phyloP scores from a whole-genome alignment of 1,140 invertebrate genomes.

The Telenomus remus region DNA sequence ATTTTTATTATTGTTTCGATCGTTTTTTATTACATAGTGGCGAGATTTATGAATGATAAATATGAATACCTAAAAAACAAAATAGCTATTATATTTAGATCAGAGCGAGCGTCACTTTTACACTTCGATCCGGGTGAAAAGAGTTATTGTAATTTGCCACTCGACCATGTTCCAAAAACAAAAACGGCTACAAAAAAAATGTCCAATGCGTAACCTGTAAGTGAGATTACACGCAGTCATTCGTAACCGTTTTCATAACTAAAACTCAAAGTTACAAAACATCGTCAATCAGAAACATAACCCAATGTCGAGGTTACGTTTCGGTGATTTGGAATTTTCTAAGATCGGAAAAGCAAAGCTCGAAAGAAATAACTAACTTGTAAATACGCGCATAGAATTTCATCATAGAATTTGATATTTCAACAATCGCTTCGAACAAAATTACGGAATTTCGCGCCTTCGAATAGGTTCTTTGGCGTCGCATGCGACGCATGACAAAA shows the following conservation, averaged over 20 bases:
- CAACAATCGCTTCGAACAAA: slow-evolving; percentile 43
- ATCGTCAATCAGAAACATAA: background rate
- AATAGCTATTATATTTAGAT: slow-evolving; percentile 21
- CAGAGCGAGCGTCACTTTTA: slow-evolving; percentile 37
- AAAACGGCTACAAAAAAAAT: too few relatives aligned
- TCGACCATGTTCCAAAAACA: too few relatives aligned
- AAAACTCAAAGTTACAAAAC: too few relatives aligned
- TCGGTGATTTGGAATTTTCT: background rate
- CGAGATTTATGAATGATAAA: slow-evolving; percentile 4
- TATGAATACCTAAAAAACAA: slow-evolving; percentile 11
- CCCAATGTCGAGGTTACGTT: background rate
- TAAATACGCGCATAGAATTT: slow-evolving; percentile 49
- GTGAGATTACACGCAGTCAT: too few relatives aligned
- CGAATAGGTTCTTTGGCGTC: slow-evolving; percentile 6
- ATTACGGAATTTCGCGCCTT: slow-evolving; percentile 31
- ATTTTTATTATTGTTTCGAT: too few relatives aligned
- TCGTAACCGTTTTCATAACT: too few relatives aligned
- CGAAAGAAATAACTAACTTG: slow-evolving; percentile 30
- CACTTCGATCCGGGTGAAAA: slow-evolving; percentile 13
- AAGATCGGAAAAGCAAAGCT: background rate
- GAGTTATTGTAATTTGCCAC: too few relatives aligned
- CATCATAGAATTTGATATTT: slow-evolving; percentile 59
- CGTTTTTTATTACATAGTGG: slow-evolving; percentile 7
- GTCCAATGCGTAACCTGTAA: too few relatives aligned
- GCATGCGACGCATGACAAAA: too few relatives aligned